These are phyloP conservation scores for Zelostemma sp. DNA, from an alignment of 1,140 invertebrate species.

Conservation along the genomic window DNA sequence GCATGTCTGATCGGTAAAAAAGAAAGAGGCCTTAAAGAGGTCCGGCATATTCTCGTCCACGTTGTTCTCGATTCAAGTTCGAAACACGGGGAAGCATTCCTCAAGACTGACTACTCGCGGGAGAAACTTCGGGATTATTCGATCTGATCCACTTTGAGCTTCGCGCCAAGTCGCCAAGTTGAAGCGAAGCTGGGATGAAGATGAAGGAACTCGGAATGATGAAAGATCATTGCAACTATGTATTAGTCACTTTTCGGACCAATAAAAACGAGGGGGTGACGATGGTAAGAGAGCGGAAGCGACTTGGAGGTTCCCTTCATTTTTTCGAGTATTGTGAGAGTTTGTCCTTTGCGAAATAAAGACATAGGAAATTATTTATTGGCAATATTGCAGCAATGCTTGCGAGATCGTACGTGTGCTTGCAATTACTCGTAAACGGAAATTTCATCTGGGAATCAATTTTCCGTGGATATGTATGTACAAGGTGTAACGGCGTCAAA, in stretches of 20 bases:
- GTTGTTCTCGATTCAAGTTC: conserved; percentile 40
- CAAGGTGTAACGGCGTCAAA: neutral
- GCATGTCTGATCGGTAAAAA: conserved; percentile 59
- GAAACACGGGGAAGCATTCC: conserved; percentile 50
- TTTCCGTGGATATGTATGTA: neutral
- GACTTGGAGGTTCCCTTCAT: conserved; percentile 29
- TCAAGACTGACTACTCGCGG: conserved; percentile 56
- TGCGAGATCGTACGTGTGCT: conserved; percentile 29
- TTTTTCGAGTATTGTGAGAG: conserved; percentile 47
- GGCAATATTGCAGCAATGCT: conserved; percentile 53
- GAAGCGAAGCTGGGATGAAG: neutral
- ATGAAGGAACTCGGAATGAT: neutral
- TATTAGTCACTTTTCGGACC: neutral
- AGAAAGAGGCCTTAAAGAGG: conserved; percentile 24
- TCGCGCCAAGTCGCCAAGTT: neutral
- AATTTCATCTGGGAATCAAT: neutral
- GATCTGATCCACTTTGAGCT: conserved; percentile 16
- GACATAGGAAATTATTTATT: conserved; percentile 69
- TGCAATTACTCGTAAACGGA: neutral
- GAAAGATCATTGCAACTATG: neutral
- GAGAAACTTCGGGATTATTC: conserved; percentile 42
- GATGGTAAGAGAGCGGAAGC: conserved; percentile 16
- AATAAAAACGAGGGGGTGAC: conserved; percentile 3
- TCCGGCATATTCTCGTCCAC: conserved; percentile 24
- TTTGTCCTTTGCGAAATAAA: conserved; percentile 59